Base-by-base conservation (phyloP, 1,140 invertebrate genomes). In the Drosophila pallidifrons region DNA sequence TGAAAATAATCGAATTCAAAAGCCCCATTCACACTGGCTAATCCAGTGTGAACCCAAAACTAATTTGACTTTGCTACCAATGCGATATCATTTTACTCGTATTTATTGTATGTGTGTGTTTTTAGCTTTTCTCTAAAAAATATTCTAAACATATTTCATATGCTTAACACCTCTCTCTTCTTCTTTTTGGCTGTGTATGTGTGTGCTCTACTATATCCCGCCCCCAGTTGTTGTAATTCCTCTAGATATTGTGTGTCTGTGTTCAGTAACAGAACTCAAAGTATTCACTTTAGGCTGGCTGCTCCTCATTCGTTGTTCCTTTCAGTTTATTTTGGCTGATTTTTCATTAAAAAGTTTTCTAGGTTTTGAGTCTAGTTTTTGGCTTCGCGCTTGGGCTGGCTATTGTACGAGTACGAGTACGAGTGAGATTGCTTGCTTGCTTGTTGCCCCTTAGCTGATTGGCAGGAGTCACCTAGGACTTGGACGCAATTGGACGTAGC, bases 401-500 rank as follows among this genome's bases (percentile, higher is more conserved):
- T 70, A 63, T 54, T 70, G 49, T 15, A 13, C 49, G 25, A 10
- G 46, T 41, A 41, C 38, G 10, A 43, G 41, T 43, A 7, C 41
- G 41, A 43, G 49, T 54, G 51, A 11, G 13, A 45, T 54, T 32
- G 59, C 25, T 45, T 47, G 43, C 64, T 25, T 25, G 46, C 15
- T 32, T 52, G 47, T 35, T 68, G 55, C 38, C 32, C 47, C 49
- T 16, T 41, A 60, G 65, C 57, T 46, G 16, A 38, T 69, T 82
- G 81, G 81, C 81, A 82, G 79, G 80, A 81, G 75, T 78, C 77
- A 51, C 71, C 75, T 73, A n/a, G 66, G 58, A 70, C 58, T 69
- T 85, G 82, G 80, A 88, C 83, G 82, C 79, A 82, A 82, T 82
- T 76, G 55, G 64, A 87, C 67, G 79, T 72, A 75, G 54, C 75